Evolutionary conservation across 2,797 vertebrate species (phyloP), one percentile per base, ranked within the genome.

Genomic region (Mormyrus hasselquistii): DNA sequence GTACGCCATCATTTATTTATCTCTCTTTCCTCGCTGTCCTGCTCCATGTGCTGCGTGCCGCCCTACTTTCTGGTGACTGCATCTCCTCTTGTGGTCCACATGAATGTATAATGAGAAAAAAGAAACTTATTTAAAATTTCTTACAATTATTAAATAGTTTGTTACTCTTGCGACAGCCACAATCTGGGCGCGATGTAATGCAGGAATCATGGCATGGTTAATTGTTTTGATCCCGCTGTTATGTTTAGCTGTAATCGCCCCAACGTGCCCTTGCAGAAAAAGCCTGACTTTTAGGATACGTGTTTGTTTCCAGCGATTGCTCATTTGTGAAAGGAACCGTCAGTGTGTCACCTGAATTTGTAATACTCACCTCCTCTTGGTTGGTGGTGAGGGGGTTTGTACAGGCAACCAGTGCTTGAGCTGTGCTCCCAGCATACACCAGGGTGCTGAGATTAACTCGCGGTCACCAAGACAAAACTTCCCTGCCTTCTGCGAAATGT

Each of bases 1-100:
- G 94, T 96, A 93, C 94, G 94, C 93, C 38, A 59, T 44, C 1
- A 2, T 25, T 38, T 88, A 69, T 69, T 34, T 5, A 34, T 69
- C 25, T 12, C 5, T 69, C 9, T 47, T 12, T 25, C 25, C 52
- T 22, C n/a, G 16, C 50, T 34, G 10, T 55, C 49, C 10, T 6
- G 22, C 12, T 9, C 47, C 9, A 2, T 49, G 47, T 49, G 5
- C 47, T 10, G 82, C 12, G 0, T 12, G 44, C 4, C 34, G 5
- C 14, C 38, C 38, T 44, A 38, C 34, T 41, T 44, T 8, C 38
- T 3, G 4, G 34, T 76, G 69, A 3, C 62, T 29, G 25, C 25
- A 10, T 65, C 9, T 10, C 62, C 2, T 9, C 59, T 62, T 22
- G 1, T 65, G 29, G 62, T 25, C 62, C 62, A 29, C 62, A 65